Evolutionary conservation across 2,888 invertebrate genomes (phyloP).

Genomic region (Mactromeris polynyma): DNA sequence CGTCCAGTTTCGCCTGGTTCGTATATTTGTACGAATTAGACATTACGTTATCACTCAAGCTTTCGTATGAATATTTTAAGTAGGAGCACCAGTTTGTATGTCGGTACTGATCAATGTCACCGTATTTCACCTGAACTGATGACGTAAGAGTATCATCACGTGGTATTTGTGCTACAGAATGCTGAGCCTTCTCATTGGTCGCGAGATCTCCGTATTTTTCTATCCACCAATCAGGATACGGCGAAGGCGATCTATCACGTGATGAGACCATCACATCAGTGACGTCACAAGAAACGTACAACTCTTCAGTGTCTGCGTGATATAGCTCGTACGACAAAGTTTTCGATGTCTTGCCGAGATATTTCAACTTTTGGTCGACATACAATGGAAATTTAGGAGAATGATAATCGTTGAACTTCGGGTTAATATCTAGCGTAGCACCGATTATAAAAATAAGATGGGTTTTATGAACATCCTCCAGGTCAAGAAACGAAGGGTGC

Average conservation of each 20-base stretch:
- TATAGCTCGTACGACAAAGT: constrained; percentile 32
- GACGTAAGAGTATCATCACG: neutral
- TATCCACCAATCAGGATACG: constrained; percentile 43
- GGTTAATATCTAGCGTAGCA: constrained; percentile 10
- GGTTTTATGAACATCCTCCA: constrained; percentile 13
- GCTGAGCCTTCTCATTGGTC: constrained; percentile 2
- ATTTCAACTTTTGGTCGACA: constrained; percentile 22
- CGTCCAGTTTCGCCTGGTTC: neutral
- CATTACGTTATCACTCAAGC: constrained; percentile 35
- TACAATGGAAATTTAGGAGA: constrained; percentile 31
- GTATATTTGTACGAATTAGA: constrained; percentile 7
- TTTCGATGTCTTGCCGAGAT: constrained; percentile 43
- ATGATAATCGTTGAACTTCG: constrained; percentile 30
- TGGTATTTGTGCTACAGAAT: neutral
- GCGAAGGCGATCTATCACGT: constrained; percentile 7
- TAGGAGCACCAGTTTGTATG: constrained; percentile 52
- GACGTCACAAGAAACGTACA: constrained; percentile 34
- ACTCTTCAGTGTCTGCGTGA: neutral
- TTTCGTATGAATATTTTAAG: constrained; percentile 49
- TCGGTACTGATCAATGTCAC: constrained; percentile 45
- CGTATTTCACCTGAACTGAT: constrained; percentile 14
- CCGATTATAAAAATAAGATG: constrained; percentile 35
- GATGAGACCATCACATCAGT: constrained; percentile 33
- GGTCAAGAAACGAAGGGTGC: constrained; percentile 19
- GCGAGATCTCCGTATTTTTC: constrained; percentile 31